Evolutionary conservation across 2,888 invertebrate species (phyloP), one percentile per base, ranked within the genome.

Genomic region (Ornithoptera alexandrae): DNA sequence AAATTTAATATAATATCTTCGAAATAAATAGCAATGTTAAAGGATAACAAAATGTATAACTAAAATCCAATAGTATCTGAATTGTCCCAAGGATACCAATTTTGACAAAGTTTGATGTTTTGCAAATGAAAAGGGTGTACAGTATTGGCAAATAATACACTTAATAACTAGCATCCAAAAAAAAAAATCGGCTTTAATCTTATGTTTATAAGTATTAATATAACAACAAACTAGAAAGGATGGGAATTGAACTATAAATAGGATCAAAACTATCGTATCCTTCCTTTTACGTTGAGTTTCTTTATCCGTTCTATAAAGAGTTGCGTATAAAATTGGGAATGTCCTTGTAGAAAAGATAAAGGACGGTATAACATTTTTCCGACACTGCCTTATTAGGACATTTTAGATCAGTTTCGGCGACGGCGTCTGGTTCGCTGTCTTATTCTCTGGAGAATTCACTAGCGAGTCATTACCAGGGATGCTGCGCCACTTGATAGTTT

Each of bases 361-460:
- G 22, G n/a, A 66, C 50, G 50, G 46, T 46, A 46, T 24, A 22
- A 15, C 17, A 46, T 57, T 57, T 57, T 24, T 58, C 22, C 22
- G n/a, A 42, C 22, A 22, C 57, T 7, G 59, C 65, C 59, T 57
- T 65, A 46, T 59, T 18, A n/a, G 24, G 24, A 39, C 42, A 59
- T 65, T 57, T 65, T 39, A 3, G 46, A 42, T 22, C 30, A 30
- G 30, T 30, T 30, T 30, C 30, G 30, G 30, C 30, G 30, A 30
- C 30, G 30, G 30, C 30, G 30, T 30, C 42, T 20, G 30, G 50
- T 53, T 57, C 39, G 17, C 59, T 64, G 61, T 39, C 24, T n/a
- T 64, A 68, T 12, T 60, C 63, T 59, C 50, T 6, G 18, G 53
- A 30, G 68, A 36, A 64, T 22, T 39, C 53, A 24, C 24, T 58